Evolutionary conservation across 2,888 invertebrate species (phyloP).

Genomic region (Callyntrura sp.): DNA sequence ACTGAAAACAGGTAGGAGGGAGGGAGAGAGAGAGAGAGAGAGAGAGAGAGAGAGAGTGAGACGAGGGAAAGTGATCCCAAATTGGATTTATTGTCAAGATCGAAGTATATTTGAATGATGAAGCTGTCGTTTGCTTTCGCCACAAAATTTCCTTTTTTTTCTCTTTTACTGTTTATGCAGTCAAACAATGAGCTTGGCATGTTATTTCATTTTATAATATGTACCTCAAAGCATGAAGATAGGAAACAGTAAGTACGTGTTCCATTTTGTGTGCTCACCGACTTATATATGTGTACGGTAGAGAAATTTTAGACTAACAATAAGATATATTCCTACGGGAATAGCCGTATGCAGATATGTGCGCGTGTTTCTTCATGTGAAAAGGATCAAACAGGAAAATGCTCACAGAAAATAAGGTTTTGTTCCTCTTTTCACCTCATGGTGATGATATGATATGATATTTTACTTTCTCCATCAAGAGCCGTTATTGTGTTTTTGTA

Average conservation of each 20-base stretch:
- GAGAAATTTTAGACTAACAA: slow-evolving; percentile 33
- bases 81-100: slow-evolving; percentile 72
- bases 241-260: too few species aligned
- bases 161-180: background rate
- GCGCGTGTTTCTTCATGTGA: background rate
- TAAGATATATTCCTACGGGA: slow-evolving; percentile 56
- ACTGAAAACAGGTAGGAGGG: background rate
- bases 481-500: slow-evolving; percentile 28
- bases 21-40: too few species aligned
- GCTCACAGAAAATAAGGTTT: slow-evolving; percentile 12
- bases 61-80: slow-evolving; percentile 63
- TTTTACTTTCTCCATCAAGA: slow-evolving; percentile 38
- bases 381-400: slow-evolving; percentile 38
- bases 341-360: background rate
- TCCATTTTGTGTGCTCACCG: too few species aligned
- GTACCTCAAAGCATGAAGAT: too few species aligned
- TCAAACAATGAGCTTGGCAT: too few species aligned
- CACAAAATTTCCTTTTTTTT: slow-evolving; percentile 54
- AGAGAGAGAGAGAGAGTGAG: background rate
- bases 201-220: too few species aligned
- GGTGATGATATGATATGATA: slow-evolving; percentile 1
- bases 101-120: slow-evolving; percentile 68
- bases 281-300: background rate
- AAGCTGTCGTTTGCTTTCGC: slow-evolving; percentile 57
- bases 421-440: slow-evolving; percentile 14